phyloP scores from a whole-genome alignment of 2,113 vertebrate species.

The Leptosomus discolor region DNA sequence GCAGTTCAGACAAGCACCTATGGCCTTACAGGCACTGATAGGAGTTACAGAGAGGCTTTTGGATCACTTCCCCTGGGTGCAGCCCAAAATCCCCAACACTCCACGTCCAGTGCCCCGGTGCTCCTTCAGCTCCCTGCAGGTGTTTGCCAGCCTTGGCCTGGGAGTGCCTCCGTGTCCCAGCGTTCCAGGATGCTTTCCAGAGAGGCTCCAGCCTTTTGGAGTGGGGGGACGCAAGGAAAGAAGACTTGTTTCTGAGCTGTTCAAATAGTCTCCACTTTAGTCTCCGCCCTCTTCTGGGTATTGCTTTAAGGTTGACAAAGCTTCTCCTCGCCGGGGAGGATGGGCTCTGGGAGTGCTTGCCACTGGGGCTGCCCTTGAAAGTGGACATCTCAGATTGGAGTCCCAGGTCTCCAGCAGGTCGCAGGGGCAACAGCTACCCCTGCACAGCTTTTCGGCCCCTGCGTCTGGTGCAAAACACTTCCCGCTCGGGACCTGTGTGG shows the following conservation, averaged over 20 bases:
- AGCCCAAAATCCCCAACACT: not conserved
- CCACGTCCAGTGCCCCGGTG: accelerated
- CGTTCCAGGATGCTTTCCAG: not conserved
- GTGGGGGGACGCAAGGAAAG: not conserved
- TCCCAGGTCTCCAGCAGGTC: accelerated
- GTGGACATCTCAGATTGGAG: not conserved
- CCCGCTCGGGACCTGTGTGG: not conserved
- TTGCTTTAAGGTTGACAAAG: not conserved
- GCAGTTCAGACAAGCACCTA: not conserved
- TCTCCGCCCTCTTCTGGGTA: not conserved
- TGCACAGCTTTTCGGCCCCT: accelerated
- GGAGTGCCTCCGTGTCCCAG: not conserved
- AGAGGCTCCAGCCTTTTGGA: not conserved
- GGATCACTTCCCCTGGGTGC: not conserved
- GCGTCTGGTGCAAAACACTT: not conserved
- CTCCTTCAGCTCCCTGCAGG: accelerated
- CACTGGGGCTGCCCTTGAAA: accelerated
- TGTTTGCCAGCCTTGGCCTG: not conserved
- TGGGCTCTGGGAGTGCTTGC: accelerated
- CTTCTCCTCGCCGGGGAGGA: not conserved
- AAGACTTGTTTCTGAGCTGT: not conserved
- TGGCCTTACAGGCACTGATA: not conserved
- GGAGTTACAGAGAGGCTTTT: not conserved
- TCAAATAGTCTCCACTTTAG: not conserved
- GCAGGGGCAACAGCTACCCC: not conserved